Percentiles rank a stretch among this genome's conserved stretches.
Conservation (phyloP, 2,113 vertebrate species). For the Rutilus rutilus region DNA sequence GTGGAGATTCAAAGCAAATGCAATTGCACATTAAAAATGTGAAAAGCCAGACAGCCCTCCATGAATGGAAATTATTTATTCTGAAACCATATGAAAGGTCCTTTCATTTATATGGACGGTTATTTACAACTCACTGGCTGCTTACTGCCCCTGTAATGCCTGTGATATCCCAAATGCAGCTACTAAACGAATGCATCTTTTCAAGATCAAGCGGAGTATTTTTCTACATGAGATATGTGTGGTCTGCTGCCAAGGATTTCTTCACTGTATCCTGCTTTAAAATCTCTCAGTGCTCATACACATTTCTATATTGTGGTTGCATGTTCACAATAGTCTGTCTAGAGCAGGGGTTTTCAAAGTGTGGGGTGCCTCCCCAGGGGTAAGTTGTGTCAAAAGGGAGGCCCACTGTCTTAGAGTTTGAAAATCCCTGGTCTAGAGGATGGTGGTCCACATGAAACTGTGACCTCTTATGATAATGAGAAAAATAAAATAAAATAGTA, state of each 20-base stretch:
- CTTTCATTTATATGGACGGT: conserved; percentile 54
- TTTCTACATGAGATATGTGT: conserved; percentile 35
- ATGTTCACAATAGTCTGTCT: background rate
- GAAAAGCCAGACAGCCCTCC: conserved; percentile 49
- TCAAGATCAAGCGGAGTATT: conserved; percentile 18
- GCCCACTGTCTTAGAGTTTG: no score
- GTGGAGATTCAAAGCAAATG: conserved; percentile 49
- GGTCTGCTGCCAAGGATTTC: conserved; percentile 31
- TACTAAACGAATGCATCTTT: conserved; percentile 46
- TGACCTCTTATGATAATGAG: background rate
- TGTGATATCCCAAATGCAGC: conserved; percentile 43
- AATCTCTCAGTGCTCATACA: background rate
- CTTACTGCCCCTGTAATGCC: conserved; percentile 40
- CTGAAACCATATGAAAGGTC: conserved; percentile 53
- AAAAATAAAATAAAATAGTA: background rate
- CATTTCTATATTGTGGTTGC: background rate
- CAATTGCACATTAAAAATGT: conserved; percentile 42
- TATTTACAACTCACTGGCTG: conserved; percentile 57
- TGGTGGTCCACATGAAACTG: no score
- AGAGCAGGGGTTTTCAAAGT: no score
- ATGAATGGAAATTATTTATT: conserved; percentile 52
- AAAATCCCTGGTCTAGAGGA: no score
- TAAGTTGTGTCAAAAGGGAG: no score
- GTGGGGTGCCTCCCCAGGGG: no score
- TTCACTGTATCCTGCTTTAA: background rate